Evolutionary conservation across 2,888 invertebrate genomes (phyloP).

Genomic region (Drosophila incognita): DNA sequence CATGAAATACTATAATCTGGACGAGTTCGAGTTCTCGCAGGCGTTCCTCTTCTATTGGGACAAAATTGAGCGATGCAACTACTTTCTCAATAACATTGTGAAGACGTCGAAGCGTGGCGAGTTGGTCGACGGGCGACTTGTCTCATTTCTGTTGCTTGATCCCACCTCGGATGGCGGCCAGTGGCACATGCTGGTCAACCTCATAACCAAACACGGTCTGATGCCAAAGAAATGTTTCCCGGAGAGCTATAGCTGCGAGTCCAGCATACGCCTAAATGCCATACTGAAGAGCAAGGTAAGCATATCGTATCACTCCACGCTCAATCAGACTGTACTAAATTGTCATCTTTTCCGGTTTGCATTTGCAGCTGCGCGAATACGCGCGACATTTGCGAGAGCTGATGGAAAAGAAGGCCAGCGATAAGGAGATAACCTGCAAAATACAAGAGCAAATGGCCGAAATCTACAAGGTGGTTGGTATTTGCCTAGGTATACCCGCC

Average conservation of each 20-base stretch:
- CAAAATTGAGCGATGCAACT: slow-evolving; percentile 95
- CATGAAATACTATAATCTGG: slow-evolving; percentile 92
- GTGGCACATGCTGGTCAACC: slow-evolving; percentile 96
- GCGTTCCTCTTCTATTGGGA: slow-evolving; percentile 96
- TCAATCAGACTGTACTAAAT: not conserved
- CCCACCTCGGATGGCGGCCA: slow-evolving; percentile 95
- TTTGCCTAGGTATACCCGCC: slow-evolving; percentile 92
- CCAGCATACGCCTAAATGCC: slow-evolving; percentile 90
- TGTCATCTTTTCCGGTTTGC: not conserved
- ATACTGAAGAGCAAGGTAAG: slow-evolving; percentile 92
- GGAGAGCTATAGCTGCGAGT: slow-evolving; percentile 92
- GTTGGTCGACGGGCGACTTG: slow-evolving; percentile 90
- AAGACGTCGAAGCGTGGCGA: slow-evolving; percentile 90
- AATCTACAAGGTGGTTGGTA: slow-evolving; percentile 92
- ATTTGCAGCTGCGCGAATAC: slow-evolving; percentile 90
- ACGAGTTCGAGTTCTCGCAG: slow-evolving; percentile 97
- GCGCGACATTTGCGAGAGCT: slow-evolving; percentile 90
- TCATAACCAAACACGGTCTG: slow-evolving; percentile 94
- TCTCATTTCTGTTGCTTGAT: slow-evolving; percentile 91
- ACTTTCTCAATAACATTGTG: slow-evolving; percentile 93
- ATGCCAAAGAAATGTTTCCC: slow-evolving; percentile 95
- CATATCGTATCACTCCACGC: slow-evolving; percentile 18
- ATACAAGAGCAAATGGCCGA: slow-evolving; percentile 90
- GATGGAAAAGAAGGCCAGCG: slow-evolving; percentile 87
- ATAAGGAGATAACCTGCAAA: slow-evolving; percentile 87